These are phyloP conservation scores for Dermolepida albohirtum DNA, from an alignment of 2,888 invertebrate genomes.

Conservation along the genomic window DNA sequence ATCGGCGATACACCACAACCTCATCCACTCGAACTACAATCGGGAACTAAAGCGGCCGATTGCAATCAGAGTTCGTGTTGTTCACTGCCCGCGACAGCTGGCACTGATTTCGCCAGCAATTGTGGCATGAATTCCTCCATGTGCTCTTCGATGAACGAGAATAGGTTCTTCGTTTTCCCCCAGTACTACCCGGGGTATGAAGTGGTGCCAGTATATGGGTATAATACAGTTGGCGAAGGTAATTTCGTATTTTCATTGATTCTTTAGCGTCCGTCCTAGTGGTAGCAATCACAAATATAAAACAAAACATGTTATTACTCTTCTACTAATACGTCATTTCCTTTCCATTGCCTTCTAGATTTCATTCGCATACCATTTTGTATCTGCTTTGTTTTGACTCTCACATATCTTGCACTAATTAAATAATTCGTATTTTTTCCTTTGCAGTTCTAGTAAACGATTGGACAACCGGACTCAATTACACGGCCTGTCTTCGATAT, in stretches of 20 bases:
- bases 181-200: conserved; percentile 60
- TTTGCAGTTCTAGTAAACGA: conserved; percentile 33
- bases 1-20: not conserved
- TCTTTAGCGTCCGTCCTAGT: too few relatives aligned
- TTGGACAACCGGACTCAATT: conserved; percentile 35
- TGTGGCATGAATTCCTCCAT: not conserved
- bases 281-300: too few relatives aligned
- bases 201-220: conserved; percentile 48
- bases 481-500: conserved; percentile 12
- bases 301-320: too few relatives aligned
- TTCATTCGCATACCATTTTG: too few relatives aligned
- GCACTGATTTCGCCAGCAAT: conserved; percentile 3
- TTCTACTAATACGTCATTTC: too few relatives aligned
- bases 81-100: conserved; percentile 4
- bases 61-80: conserved; percentile 5
- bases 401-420: too few relatives aligned
- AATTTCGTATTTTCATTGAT: not conserved
- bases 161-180: conserved; percentile 61
- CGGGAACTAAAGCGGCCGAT: not conserved
- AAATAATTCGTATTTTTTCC: too few relatives aligned
- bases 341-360: too few relatives aligned
- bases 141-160: conserved; percentile 19
- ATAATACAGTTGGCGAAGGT: conserved; percentile 24
- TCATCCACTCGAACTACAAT: not conserved
- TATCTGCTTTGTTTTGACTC: too few relatives aligned